Base-by-base conservation (phyloP, 2,888 invertebrate species). In the Polydrusus tereticollis region DNA sequence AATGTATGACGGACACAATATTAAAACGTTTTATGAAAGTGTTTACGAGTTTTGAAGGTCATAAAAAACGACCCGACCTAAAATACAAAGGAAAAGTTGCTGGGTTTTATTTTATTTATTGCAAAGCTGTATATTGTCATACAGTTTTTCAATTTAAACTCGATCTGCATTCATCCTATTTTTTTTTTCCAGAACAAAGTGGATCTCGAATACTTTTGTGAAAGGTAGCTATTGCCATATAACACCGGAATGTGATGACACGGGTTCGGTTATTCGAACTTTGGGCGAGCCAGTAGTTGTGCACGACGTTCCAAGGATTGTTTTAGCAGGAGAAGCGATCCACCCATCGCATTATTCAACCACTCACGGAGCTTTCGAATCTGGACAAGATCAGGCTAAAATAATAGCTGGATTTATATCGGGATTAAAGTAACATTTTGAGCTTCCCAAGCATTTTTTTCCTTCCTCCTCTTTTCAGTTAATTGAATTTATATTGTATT, bases 321-420 rank as follows among this genome's bases (percentile, higher is more conserved):
- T 90, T 75, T 86, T 92, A 64, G 91, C 91, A 62, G 92, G 92
- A 20, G 92, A 92, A 84, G 91, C 90, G 3, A 87, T 88, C 20
- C 79, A 80, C 74, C 55, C 75, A 5, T 82, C 84, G 58, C 88
- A 87, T 80, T 92, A 89, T 81, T 91, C 91, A 0, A 91, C 92
- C 5, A 89, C 90, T 10, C 91, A 92, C 79, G 92, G 92, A 6
- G 92, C 92, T 41, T 90, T 87, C 77, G 88, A 89, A 73, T 88
- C 89, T 3, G 91, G 90, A 7, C 82, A 86, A 69, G 81, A 83
- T 52, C 90, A 90, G 82, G 88, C 89, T 4, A 75, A 84, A 76
- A 78, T 81, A 41, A 38, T 74, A 18, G 41, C 47, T 57, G 60
- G 69, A 43, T 73, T 43, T 41, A 41, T 66, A 8, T 8, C 14